Evolutionary conservation across 2,888 invertebrate species (phyloP), one percentile per base, ranked within the genome.

Genomic region (Lasioglossum leucozonium): DNA sequence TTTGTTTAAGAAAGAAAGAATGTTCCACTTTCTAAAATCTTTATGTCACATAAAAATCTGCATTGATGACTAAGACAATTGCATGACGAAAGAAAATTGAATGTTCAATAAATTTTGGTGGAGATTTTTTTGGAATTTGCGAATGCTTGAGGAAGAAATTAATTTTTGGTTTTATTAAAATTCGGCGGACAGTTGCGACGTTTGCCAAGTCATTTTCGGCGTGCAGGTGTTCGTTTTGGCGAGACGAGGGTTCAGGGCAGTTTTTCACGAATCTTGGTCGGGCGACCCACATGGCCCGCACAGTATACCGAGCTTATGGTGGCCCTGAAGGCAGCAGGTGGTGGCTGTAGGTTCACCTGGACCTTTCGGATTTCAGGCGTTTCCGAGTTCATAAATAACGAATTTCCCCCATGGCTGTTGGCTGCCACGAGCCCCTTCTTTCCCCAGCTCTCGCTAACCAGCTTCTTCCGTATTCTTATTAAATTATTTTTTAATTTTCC

Each of bases 271-370:
- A 82, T 77, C 86, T 67, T 79, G 77, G 55, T 76, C 78, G 81
- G 69, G 77, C 75, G 77, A 86, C 83, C 82, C 86, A 85, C 81
- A 81, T 84, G 82, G 81, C 44, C 58, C 47, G 58, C 82, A 37
- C 40, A 34, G 58, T 76, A 34, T 77, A 77, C 79, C 58, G 77
- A 77, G 76, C 67, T 77, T 79, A 65, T 69, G 58, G 76, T 76
- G 77, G 74, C 87, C 86, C 81, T 73, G 82, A 74, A 86, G 91
- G 89, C 92, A 91, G 93, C 93, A 93, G 93, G 93, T 93, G 93
- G 91, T 91, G 89, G 65, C 86, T 78, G 82, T 79, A 85, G 89
- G 80, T 84, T 91, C 92, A 92, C 92, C 92, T 92, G 92, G 92
- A 88, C 87, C 87, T 87, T 80, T 83, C 82, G 62, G 87, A 85